These are phyloP conservation scores for Geophilus truncorum DNA, from an alignment of 2,888 invertebrate species.

Conservation along the genomic window DNA sequence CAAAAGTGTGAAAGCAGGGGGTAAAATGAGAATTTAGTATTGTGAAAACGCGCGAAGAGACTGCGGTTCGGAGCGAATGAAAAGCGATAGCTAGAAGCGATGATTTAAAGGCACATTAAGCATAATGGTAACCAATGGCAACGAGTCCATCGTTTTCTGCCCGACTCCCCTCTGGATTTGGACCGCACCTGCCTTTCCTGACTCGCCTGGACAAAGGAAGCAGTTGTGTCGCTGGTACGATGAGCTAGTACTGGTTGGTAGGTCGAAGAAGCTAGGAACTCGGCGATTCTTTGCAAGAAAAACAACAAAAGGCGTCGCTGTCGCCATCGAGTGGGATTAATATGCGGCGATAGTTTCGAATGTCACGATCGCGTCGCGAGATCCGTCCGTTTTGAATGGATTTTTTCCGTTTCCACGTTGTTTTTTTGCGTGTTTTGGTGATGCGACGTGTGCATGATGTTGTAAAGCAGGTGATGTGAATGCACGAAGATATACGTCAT, in stretches of 20 bases:
- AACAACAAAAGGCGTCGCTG: not conserved
- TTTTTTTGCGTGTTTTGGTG: too few relatives aligned
- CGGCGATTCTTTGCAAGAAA: not conserved
- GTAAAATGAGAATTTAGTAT: too few relatives aligned
- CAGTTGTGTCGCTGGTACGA: not conserved
- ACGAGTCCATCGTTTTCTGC: conserved; percentile 29
- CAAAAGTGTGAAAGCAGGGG: too few relatives aligned
- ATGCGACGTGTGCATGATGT: not conserved
- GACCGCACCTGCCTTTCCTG: conserved; percentile 36
- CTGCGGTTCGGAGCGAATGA: too few relatives aligned
- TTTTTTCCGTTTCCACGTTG: too few relatives aligned
- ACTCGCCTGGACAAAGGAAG: conserved; percentile 34
- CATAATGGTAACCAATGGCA: conserved; percentile 32
- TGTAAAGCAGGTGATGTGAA: not conserved
- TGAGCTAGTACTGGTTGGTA: not conserved
- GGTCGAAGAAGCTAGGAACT: not conserved
- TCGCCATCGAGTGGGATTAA: not conserved
- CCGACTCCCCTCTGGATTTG: conserved; percentile 19
- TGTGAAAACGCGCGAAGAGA: not conserved
- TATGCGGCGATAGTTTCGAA: not conserved
- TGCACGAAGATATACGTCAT: not conserved
- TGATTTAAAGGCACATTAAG: not conserved
- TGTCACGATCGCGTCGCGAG: not conserved
- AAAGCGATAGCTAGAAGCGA: not conserved
- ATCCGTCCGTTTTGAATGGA: not conserved